Evolutionary conservation across 2,113 vertebrate species (phyloP).

Genomic region (Aptenodytes forsteri): DNA sequence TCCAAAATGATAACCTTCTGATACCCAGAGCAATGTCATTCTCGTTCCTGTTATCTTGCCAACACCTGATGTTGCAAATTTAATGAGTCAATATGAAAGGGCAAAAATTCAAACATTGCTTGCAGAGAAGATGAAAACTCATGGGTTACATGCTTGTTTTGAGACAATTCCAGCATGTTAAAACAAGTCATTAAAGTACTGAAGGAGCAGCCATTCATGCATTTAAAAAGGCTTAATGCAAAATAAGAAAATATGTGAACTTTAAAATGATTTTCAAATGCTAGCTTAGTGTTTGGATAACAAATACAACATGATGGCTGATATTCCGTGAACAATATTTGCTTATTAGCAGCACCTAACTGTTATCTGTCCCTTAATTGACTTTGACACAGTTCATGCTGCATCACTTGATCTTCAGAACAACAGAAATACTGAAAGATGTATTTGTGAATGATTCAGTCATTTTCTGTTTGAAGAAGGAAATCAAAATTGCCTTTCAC

Average conservation of each 20-base stretch:
- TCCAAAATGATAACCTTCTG: background rate
- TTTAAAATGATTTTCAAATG: background rate
- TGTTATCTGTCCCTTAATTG: background rate
- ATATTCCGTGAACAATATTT: background rate
- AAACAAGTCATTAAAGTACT: background rate
- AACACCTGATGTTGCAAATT: background rate
- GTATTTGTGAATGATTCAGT: background rate
- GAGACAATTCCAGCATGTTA: background rate
- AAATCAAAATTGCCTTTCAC: slow-evolving; percentile 31
- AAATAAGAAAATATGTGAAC: background rate
- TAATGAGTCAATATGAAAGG: background rate
- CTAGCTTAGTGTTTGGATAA: background rate
- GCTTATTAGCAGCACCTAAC: background rate
- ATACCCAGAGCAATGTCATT: background rate
- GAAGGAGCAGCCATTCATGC: background rate
- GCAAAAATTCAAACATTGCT: background rate
- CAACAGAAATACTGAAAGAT: background rate
- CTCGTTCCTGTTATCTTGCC: background rate
- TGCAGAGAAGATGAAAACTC: background rate
- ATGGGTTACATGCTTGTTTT: background rate
- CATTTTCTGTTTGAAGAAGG: slow-evolving; percentile 3
- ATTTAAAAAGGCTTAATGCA: background rate
- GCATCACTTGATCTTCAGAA: background rate
- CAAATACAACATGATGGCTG: background rate
- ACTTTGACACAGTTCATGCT: background rate